Conservation (phyloP, 2,888 invertebrate genomes). For the Hanleya hanleyi region DNA sequence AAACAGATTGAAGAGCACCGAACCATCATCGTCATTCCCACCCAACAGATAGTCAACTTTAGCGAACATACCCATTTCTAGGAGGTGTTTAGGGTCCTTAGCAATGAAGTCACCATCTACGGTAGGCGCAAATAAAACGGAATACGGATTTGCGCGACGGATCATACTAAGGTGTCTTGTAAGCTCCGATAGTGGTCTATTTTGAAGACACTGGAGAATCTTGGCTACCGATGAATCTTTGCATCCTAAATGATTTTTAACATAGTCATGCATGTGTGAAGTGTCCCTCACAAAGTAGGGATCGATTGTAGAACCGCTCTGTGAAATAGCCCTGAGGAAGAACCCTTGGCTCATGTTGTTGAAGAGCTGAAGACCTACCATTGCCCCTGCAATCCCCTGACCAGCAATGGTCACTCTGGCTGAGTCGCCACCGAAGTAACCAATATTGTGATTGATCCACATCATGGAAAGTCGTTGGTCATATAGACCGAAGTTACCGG, state of each 20-base stretch:
- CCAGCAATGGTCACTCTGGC: background rate
- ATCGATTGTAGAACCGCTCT: background rate
- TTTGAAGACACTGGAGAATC: background rate
- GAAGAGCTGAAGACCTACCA: background rate
- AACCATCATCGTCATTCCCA: background rate
- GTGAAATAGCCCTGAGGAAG: background rate
- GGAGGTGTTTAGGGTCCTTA: background rate
- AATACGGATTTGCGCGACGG: background rate
- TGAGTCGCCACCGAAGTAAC: background rate
- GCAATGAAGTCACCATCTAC: background rate
- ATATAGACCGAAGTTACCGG: background rate
- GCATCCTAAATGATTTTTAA: background rate
- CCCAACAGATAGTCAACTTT: background rate
- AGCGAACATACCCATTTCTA: background rate
- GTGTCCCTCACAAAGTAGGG: background rate
- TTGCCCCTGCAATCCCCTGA: background rate
- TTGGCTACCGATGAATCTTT: background rate
- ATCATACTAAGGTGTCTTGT: background rate
- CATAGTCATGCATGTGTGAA: background rate
- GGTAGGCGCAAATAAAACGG: background rate
- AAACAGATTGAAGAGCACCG: background rate
- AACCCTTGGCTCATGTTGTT: background rate
- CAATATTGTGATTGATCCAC: background rate
- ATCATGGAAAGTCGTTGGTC: background rate
- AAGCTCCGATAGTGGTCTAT: background rate